Evolutionary conservation across 2,113 vertebrate species (phyloP).

Genomic region (Dromas ardeola): DNA sequence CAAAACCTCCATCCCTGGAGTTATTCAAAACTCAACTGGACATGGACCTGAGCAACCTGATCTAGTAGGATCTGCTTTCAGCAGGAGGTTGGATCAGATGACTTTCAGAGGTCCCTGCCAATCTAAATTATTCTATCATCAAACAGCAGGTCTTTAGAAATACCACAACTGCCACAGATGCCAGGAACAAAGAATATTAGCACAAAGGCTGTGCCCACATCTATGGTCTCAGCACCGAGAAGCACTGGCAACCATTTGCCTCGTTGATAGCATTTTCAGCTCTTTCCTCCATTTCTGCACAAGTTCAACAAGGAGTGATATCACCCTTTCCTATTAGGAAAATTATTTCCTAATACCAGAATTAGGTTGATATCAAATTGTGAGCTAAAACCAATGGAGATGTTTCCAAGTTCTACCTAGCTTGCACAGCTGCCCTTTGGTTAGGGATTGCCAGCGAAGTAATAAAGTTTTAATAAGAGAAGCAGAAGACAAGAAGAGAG

Average conservation of each 20-base stretch:
- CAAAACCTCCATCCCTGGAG: background rate
- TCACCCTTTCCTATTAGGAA: background rate
- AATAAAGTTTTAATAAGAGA: background rate
- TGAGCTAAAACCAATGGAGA: background rate
- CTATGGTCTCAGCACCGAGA: background rate
- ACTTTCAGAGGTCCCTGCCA: background rate
- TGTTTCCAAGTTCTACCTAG: background rate
- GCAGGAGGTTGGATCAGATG: background rate
- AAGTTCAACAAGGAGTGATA: background rate
- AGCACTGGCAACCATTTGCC: background rate
- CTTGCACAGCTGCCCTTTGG: background rate
- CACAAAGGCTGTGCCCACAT: background rate
- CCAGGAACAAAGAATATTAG: background rate
- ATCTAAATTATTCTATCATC: background rate
- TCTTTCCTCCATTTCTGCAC: background rate
- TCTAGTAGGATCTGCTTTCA: constrained; percentile 1
- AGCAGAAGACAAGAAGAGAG: background rate
- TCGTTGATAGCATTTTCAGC: background rate
- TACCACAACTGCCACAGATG: background rate
- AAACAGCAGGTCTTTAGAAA: constrained; percentile 1
- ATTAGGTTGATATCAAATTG: background rate
- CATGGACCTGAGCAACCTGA: background rate
- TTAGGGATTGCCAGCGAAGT: background rate
- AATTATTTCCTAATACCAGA: background rate
- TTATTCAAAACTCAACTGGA: background rate